Conservation (phyloP, 1,140 invertebrate genomes). For the Diachasmimorpha longicaudata region DNA sequence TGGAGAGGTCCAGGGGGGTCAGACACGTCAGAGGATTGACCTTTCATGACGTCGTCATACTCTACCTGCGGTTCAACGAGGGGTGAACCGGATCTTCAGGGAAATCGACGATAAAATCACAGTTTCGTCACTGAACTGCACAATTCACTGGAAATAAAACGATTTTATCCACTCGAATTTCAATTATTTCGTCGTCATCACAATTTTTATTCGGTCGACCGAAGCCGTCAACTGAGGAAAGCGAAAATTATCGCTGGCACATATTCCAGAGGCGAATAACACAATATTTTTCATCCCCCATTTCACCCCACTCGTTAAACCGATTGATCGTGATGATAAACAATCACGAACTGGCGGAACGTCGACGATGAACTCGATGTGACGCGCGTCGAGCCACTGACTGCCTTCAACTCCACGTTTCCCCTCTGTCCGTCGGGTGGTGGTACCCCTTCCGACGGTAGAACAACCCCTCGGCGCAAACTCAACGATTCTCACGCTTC, state of each 20-base stretch:
- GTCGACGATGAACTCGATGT: constrained; percentile 28
- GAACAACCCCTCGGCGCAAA: constrained; percentile 34
- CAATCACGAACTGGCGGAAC: background rate
- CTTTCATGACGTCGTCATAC: background rate
- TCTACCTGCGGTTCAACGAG: background rate
- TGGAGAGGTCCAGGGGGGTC: background rate
- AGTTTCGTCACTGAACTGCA: background rate
- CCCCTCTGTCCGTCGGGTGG: constrained; percentile 31
- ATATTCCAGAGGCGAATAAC: no score
- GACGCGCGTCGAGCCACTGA: constrained; percentile 56
- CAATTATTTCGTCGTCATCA: background rate
- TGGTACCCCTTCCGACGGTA: background rate
- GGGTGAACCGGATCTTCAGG: background rate
- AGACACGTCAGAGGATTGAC: background rate
- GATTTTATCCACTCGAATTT: background rate
- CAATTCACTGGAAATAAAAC: background rate
- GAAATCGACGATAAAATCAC: background rate
- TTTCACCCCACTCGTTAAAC: no score
- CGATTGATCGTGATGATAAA: no score
- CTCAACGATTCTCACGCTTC: constrained; percentile 26
- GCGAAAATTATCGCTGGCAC: no score
- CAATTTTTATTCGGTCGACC: background rate
- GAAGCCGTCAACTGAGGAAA: no score
- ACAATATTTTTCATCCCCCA: no score
- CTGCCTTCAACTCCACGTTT: constrained; percentile 48